phyloP scores from a whole-genome alignment of 2,113 vertebrate genomes.

The Bombycilla garrulus region DNA sequence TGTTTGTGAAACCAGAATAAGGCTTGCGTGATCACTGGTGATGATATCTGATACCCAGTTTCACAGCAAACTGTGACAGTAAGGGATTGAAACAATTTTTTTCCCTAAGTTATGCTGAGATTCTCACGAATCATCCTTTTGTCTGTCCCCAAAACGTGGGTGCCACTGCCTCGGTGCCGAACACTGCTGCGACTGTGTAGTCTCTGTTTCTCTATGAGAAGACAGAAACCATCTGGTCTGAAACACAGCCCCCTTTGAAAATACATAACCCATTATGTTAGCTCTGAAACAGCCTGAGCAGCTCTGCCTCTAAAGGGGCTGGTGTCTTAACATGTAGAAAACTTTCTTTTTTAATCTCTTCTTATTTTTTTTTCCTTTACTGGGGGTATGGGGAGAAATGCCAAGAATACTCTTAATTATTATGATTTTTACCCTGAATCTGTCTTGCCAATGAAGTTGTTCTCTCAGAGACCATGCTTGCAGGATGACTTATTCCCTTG shows the following conservation, averaged over 20 bases:
- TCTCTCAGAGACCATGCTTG: not conserved
- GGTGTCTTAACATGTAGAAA: conserved; percentile 58
- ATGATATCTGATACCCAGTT: conserved; percentile 48
- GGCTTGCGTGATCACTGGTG: conserved; percentile 50
- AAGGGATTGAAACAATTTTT: conserved; percentile 37
- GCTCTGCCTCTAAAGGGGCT: conserved; percentile 61
- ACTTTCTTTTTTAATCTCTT: not conserved
- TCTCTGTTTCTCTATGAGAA: conserved; percentile 72
- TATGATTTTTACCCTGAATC: too few relatives aligned
- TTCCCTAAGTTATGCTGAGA: conserved; percentile 60
- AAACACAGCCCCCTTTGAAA: conserved; percentile 81
- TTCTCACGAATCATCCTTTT: conserved; percentile 76
- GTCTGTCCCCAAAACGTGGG: conserved; percentile 78
- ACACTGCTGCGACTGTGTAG: conserved; percentile 78
- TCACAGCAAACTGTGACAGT: conserved; percentile 62
- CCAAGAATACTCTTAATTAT: not conserved
- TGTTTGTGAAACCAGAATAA: conserved; percentile 49
- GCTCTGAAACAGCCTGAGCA: conserved; percentile 68
- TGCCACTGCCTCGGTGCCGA: conserved; percentile 72
- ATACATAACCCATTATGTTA: conserved; percentile 78
- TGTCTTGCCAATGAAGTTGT: not conserved
- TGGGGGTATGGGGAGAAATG: not conserved
- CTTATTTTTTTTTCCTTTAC: not conserved
- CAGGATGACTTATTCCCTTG: not conserved
- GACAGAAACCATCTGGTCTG: conserved; percentile 82